A percentile compares a stretch with the other conserved stretches of the same genome.
phyloP scores from a whole-genome alignment of 2,888 invertebrate species.

The Micropterix aruncella region DNA sequence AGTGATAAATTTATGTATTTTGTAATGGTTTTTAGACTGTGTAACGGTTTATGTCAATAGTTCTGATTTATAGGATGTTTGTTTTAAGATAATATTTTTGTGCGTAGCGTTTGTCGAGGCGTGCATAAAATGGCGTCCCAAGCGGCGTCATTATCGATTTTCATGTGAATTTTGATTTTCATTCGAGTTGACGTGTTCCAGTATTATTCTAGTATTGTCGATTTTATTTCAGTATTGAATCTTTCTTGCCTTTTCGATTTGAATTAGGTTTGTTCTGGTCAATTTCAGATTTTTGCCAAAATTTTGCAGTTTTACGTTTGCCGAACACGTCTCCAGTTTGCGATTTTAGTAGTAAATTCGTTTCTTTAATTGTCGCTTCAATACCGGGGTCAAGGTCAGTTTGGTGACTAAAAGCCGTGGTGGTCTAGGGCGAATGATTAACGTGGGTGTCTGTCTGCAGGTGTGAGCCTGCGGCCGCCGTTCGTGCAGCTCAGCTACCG shows the following conservation, averaged over 20 bases:
- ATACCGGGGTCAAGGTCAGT: conserved; percentile 21
- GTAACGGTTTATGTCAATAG: no score
- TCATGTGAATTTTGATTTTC: conserved; percentile 11
- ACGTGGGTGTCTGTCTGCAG: conserved; percentile 43
- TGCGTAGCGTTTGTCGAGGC: conserved; percentile 15
- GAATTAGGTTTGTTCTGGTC: neutral
- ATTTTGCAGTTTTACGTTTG: neutral
- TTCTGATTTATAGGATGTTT: no score
- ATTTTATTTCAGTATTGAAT: neutral
- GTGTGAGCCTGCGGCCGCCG: conserved; percentile 38
- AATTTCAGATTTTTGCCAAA: neutral
- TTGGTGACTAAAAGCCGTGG: conserved; percentile 22
- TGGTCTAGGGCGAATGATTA: conserved; percentile 18
- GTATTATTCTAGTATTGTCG: neutral
- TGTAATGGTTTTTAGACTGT: no score
- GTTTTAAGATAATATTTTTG: no score
- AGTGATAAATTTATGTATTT: no score
- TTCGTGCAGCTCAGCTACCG: conserved; percentile 25
- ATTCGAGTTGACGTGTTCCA: conserved; percentile 14
- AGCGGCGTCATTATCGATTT: conserved; percentile 25
- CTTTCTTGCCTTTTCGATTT: neutral
- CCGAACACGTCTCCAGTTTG: neutral
- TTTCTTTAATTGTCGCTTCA: neutral
- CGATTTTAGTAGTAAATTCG: neutral
- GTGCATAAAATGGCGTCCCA: conserved; percentile 37